Conservation (phyloP, 1,140 invertebrate species). For the Manduca sexta region DNA sequence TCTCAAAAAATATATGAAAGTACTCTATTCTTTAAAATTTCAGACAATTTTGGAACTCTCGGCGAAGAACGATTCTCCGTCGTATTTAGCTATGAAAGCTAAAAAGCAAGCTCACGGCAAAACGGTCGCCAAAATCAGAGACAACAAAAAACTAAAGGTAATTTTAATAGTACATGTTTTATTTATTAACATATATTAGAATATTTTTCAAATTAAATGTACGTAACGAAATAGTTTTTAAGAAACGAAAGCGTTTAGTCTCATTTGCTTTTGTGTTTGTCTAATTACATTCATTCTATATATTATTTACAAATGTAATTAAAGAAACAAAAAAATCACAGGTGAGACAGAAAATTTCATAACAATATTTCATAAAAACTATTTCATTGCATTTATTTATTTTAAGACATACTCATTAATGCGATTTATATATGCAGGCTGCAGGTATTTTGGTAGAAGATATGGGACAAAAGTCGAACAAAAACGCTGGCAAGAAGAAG, state of each 20-base stretch:
- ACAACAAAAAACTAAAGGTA: conserved; percentile 46
- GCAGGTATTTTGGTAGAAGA: conserved; percentile 44
- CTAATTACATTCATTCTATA: no score
- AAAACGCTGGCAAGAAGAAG: conserved; percentile 44
- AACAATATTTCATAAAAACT: no score
- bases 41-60: conserved; percentile 97
- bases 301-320: no score
- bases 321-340: no score
- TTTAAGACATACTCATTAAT: no score
- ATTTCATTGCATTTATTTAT: no score
- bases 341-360: no score
- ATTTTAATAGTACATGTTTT: conserved; percentile 9
- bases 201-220: no score
- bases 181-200: not conserved
- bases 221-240: no score
- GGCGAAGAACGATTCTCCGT: conserved; percentile 83
- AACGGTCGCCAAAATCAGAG: conserved; percentile 66
- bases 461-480: conserved; percentile 16
- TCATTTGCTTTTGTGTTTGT: no score
- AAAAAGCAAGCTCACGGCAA: conserved; percentile 77
- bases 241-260: no score
- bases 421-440: conserved; percentile 21
- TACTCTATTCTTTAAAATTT: conserved; percentile 54
- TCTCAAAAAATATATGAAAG: no score
- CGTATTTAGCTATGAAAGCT: conserved; percentile 82